Base-by-base conservation (phyloP, 2,113 vertebrate genomes). In the Tenebrosternarchus preto region DNA sequence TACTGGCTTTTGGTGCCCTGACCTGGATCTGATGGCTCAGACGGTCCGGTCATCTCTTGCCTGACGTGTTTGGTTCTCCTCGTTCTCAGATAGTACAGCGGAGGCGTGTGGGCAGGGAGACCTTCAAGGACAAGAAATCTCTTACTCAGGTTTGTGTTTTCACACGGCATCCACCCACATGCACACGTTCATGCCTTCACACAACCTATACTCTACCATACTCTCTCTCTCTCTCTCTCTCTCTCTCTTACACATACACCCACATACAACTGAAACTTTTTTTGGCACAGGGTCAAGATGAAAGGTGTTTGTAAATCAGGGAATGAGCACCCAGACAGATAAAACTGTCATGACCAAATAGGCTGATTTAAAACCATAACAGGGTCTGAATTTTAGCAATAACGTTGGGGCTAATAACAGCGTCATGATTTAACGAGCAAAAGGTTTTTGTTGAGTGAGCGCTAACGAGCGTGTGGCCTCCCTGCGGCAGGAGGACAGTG, bases 121-220 rank as follows among this genome's bases (percentile, higher is more conserved):
- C 90, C 0, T 94, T 96, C 87, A 99, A 98, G 91, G 98, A 99
- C 83, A 99, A 98, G 88, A 99, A 96, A 86, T 84, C 91, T 5
- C 83, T 92, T 53, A 93, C 89, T 83, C 98, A 99, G 97, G 98
- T 99, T 92, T 31, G 77, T 78, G 20, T 55, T 55, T 66, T 33
- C 16, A 66, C 17, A 64, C 43, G 2, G 11, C 43, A 63, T 22
- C 8, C 24, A 64, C 36, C 57, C 33, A 56, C n/a, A 55, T 25
- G 24, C 20, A n/a, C 3, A 66, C 17, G 55, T 36, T 27, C 12
- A 39, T 15, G 20, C 16, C 27, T 6, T 64, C 5, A 57, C 20
- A 43, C 19, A 5, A 2, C 25, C 1, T 50, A 2, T 36, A 6
- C 33, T 36, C 3, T n/a, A n/a, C n/a, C n/a, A n/a, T n/a, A n/a